phyloP scores from a whole-genome alignment of 2,888 invertebrate species.

The Aspidapion aeneum region DNA sequence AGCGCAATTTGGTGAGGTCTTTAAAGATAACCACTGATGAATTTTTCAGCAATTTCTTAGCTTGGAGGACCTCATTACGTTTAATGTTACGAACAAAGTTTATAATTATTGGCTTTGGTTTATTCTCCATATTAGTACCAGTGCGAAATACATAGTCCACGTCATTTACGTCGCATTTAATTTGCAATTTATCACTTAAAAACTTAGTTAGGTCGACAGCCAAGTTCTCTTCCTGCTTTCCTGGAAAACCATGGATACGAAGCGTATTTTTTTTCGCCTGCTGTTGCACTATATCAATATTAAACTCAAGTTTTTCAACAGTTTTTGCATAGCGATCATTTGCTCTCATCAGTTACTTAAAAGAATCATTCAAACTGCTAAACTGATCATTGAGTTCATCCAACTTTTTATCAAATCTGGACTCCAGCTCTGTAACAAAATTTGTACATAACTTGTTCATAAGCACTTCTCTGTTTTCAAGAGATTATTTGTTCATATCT shows the following conservation, averaged over 20 bases:
- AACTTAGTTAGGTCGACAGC: not conserved
- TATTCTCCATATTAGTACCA: not conserved
- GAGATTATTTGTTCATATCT: too few relatives aligned
- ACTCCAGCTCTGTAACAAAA: not conserved
- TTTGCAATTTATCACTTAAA: not conserved
- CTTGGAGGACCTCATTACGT: not conserved
- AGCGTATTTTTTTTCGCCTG: not conserved
- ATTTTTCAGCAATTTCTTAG: not conserved
- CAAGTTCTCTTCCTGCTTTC: not conserved
- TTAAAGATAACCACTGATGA: not conserved
- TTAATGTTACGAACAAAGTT: not conserved
- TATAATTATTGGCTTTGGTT: too few relatives aligned
- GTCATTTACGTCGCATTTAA: not conserved
- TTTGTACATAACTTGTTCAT: not conserved
- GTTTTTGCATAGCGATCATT: not conserved
- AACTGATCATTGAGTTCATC: too few relatives aligned
- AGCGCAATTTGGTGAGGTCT: not conserved
- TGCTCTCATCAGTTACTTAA: not conserved
- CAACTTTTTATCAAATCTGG: conserved; percentile 4
- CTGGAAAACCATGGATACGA: not conserved
- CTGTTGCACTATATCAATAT: not conserved
- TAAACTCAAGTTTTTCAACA: not conserved
- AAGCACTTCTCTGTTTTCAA: not conserved
- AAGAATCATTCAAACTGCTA: not conserved
- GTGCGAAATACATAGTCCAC: not conserved